phyloP scores from a whole-genome alignment of 2,888 invertebrate genomes.

The Gymnosoma rotundatum region DNA sequence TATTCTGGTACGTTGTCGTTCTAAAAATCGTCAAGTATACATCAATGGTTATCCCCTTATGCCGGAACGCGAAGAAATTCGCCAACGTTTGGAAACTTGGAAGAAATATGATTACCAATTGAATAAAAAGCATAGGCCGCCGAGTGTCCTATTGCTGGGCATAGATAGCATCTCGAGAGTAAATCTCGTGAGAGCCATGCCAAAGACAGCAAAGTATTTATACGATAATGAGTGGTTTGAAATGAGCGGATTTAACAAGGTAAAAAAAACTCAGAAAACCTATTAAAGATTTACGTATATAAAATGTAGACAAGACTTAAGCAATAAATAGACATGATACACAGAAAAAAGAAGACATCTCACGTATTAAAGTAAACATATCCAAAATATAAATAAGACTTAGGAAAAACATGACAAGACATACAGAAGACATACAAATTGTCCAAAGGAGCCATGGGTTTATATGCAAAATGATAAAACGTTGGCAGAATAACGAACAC shows the following conservation, averaged over 20 bases:
- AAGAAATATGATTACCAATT: constrained; percentile 60
- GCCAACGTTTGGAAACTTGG: constrained; percentile 81
- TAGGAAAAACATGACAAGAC: too few species aligned
- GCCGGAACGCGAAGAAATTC: constrained; percentile 83
- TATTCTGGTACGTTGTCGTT: constrained; percentile 83
- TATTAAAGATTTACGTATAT: too few species aligned
- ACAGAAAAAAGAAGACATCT: too few species aligned
- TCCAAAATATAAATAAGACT: too few species aligned
- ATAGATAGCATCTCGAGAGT: constrained; percentile 93
- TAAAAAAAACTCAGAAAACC: constrained; percentile 74
- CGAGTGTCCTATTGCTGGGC: constrained; percentile 90
- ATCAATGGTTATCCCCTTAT: constrained; percentile 84
- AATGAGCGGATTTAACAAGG: constrained; percentile 89
- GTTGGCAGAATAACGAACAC: too few species aligned
- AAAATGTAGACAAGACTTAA: too few species aligned
- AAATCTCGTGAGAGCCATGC: constrained; percentile 90
- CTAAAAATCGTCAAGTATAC: constrained; percentile 77
- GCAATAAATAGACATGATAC: too few species aligned
- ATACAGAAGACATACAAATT: too few species aligned
- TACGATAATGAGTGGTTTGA: constrained; percentile 87
- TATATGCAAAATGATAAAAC: too few species aligned
- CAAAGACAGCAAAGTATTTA: constrained; percentile 87
- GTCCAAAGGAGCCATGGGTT: too few species aligned
- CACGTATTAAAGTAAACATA: too few species aligned
- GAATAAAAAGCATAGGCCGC: constrained; percentile 77